phyloP scores from a whole-genome alignment of 1,140 invertebrate genomes.

The Frieseomelitta varia region DNA sequence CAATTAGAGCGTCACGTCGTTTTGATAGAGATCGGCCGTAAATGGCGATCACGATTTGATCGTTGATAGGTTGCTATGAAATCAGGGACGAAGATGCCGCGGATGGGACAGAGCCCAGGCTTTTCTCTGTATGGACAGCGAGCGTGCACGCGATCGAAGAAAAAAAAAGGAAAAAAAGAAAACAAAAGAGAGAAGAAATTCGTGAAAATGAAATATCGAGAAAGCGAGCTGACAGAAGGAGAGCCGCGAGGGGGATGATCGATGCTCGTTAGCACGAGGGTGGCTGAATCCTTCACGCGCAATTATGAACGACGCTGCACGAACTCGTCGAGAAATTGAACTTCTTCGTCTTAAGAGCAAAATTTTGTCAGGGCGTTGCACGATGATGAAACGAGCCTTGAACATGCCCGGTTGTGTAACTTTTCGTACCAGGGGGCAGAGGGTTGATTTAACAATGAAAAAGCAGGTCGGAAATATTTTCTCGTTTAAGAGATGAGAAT shows the following conservation, averaged over 20 bases:
- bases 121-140: neutral
- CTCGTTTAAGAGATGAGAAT: too few relatives aligned
- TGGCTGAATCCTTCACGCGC: neutral
- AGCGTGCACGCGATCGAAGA: neutral
- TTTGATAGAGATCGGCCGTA: neutral
- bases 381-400: neutral
- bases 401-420: too few relatives aligned
- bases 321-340: neutral
- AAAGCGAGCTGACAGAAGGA: neutral
- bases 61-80: neutral
- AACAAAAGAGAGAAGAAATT: neutral
- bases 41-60: conserved; percentile 6
- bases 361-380: neutral
- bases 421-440: too few relatives aligned
- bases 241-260: conserved; percentile 3
- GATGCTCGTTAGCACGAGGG: conserved; percentile 3
- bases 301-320: neutral
- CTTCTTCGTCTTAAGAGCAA: neutral
- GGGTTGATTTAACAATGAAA: too few relatives aligned
- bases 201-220: neutral
- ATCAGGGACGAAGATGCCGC: neutral
- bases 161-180: neutral
- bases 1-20: conserved; percentile 24
- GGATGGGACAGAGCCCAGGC: neutral
- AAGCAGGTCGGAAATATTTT: too few relatives aligned